Conservation (phyloP, 2,113 vertebrate species). For the Dipodomys spectabilis region DNA sequence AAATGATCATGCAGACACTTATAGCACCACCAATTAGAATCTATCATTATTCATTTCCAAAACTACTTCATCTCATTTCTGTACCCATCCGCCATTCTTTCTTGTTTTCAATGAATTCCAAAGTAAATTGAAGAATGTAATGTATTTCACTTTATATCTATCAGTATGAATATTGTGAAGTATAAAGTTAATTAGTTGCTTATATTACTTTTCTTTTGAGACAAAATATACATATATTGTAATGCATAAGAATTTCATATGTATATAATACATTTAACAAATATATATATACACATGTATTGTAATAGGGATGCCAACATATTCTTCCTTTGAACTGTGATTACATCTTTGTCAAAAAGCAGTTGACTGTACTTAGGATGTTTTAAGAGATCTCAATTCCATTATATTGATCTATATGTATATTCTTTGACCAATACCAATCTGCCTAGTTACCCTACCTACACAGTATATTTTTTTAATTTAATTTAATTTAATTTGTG, state of each 20-base stretch:
- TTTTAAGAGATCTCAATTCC: neutral
- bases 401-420: neutral
- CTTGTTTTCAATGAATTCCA: neutral
- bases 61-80: neutral
- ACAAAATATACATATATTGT: neutral
- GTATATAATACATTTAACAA: constrained; percentile 4
- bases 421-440: neutral
- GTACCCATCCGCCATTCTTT: neutral
- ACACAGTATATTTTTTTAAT: neutral
- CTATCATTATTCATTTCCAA: neutral
- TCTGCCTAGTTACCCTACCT: neutral
- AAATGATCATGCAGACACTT: neutral
- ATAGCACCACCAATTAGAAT: neutral
- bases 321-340: neutral
- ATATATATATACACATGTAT: neutral
- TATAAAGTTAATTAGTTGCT: neutral
- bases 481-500: too few relatives aligned
- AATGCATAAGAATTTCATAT: neutral
- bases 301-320: too few relatives aligned
- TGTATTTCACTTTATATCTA: neutral
- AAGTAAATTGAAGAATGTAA: neutral
- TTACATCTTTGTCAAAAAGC: neutral
- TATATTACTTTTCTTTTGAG: neutral
- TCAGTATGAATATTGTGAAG: neutral
- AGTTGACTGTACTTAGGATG: neutral